Evolutionary conservation across 2,888 invertebrate genomes (phyloP).

Genomic region (Drosophila barbarae): DNA sequence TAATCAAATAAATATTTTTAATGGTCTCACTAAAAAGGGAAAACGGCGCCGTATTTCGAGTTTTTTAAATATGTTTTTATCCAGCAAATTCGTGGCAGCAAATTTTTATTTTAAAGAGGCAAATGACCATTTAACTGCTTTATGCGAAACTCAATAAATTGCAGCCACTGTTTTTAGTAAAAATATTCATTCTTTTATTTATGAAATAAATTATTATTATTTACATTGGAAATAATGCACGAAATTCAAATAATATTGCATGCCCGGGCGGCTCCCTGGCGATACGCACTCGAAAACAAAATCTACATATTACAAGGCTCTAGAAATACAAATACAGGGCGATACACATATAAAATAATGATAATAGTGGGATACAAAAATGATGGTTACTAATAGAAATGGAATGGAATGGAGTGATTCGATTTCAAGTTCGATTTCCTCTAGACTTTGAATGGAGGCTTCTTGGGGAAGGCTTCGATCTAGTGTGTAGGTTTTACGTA

Average conservation of each 20-base stretch:
- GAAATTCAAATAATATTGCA: slow-evolving; percentile 73
- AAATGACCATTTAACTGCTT: no score
- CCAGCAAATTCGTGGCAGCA: no score
- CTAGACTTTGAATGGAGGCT: slow-evolving; percentile 2
- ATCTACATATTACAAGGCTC: slow-evolving; percentile 48
- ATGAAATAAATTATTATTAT: slow-evolving; percentile 74
- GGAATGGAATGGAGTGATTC: slow-evolving; percentile 4
- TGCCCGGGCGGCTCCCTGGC: slow-evolving; percentile 48
- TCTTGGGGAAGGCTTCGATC: slow-evolving; percentile 5
- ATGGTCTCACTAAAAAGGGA: no score
- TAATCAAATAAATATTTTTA: no score
- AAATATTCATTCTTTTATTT: slow-evolving; percentile 69
- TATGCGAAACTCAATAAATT: not conserved
- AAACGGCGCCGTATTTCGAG: no score
- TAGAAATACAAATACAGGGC: slow-evolving; percentile 40
- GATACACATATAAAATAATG: slow-evolving; percentile 21
- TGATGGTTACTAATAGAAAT: slow-evolving; percentile 3
- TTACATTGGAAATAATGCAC: slow-evolving; percentile 74
- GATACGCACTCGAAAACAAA: slow-evolving; percentile 63
- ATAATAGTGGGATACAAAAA: slow-evolving; percentile 13
- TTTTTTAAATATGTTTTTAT: no score
- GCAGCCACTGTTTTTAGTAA: slow-evolving; percentile 47
- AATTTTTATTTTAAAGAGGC: no score
- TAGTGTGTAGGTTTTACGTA: slow-evolving; percentile 50
- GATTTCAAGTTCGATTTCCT: slow-evolving; percentile 1